Base-by-base conservation (phyloP, 2,888 invertebrate species). In the Branchipolynoe longqiensis region DNA sequence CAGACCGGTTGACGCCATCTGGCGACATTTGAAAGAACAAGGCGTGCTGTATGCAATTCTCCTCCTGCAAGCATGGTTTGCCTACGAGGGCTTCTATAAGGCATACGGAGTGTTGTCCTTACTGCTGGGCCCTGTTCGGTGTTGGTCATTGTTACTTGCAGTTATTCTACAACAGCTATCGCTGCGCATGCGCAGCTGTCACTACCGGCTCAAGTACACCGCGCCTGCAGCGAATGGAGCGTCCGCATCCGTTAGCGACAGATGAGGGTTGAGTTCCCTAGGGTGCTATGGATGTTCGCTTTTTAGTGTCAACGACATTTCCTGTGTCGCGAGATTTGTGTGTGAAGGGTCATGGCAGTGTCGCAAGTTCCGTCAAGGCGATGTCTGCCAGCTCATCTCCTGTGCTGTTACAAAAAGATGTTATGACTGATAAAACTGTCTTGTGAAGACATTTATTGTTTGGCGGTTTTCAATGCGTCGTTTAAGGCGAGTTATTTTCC, bases 101-200 rank as follows among this genome's bases (percentile, higher is more conserved):
- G 96, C 96, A 25, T 97, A 97, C 94, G 97, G 97, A 14, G 96
- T 96, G 0, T 93, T 96, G 92, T 96, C 97, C 0, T 95, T 96
- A 87, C 88, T 97, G 84, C 94, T 97, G 87, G 97, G 97, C 82
- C 97, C 97, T 0, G 94, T 97, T 81, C 95, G 97, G 89, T 96
- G 97, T 0, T 97, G 97, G 96, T 96, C 97, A 84, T 94, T 97
- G 82, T 91, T 96, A 78, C 93, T 97, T 87, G 96, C 96, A 86
- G 90, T 96, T n/a, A 73, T 54, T 40, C 84, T 88, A 22, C 69
- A 87, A 31, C 83, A 41, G 54, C 3, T 56, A 8, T 85, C 85
- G 22, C 22, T 86, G 41, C 58, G 54, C 18, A 41, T 78, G 18
- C 48, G 73, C 48, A 73, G 59, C 8, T 22, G 54, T 1, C 28